Evolutionary conservation across 2,888 invertebrate species (phyloP).

Genomic region (Melikaiella ostensackeni): DNA sequence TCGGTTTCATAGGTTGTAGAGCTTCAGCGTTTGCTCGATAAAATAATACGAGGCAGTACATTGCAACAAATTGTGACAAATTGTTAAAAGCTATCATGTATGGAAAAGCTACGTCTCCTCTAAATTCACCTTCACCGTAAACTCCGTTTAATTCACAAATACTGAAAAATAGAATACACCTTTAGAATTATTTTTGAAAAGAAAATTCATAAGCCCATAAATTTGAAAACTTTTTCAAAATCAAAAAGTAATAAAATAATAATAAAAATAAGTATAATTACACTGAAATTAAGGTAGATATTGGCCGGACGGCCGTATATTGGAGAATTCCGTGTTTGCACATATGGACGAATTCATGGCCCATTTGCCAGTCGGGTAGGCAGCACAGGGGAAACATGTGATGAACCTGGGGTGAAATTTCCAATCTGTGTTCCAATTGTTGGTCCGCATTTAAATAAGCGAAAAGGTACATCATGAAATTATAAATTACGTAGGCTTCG

Average conservation of each 20-base stretch:
- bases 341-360: slow-evolving; percentile 93
- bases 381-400: slow-evolving; percentile 96
- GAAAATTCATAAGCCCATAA: slow-evolving; percentile 32
- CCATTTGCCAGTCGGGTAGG: slow-evolving; percentile 95
- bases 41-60: slow-evolving; percentile 97
- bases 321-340: slow-evolving; percentile 98
- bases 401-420: slow-evolving; percentile 89
- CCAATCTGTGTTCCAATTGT: slow-evolving; percentile 89
- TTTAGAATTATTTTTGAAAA: not conserved
- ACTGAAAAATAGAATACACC: slow-evolving; percentile 77
- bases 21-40: slow-evolving; percentile 93
- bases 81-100: slow-evolving; percentile 94
- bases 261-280: slow-evolving; percentile 78
- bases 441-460: slow-evolving; percentile 93
- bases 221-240: not conserved
- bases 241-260: slow-evolving; percentile 12
- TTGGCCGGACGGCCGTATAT: slow-evolving; percentile 93
- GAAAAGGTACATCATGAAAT: slow-evolving; percentile 96
- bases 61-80: slow-evolving; percentile 95
- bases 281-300: slow-evolving; percentile 94
- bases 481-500: slow-evolving; percentile 98
- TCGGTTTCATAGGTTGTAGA: slow-evolving; percentile 93
- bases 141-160: slow-evolving; percentile 91
- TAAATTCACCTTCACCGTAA: slow-evolving; percentile 95
- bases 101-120: slow-evolving; percentile 90